Evolutionary conservation across 2,797 vertebrate species (phyloP), one percentile per base, ranked within the genome.

Genomic region (Champsocephalus esox): DNA sequence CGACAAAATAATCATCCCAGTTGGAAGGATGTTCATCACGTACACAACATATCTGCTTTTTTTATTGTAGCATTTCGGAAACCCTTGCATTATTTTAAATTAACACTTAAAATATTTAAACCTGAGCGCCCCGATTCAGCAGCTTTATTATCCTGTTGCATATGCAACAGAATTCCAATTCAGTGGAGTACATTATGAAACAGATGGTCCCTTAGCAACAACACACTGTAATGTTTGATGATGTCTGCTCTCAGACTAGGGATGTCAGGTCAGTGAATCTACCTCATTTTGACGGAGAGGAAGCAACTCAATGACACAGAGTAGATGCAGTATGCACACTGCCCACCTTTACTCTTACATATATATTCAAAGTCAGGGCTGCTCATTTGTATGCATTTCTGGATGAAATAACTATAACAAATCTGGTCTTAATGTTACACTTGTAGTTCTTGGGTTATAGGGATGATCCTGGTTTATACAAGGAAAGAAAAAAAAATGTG

Each of bases 161-260:
- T 90, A 91, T 91, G 83, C 81, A 86, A 76, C 84, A 82, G 77
- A 70, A 84, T 84, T 89, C 50, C 72, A 75, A 70, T 87, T 85
- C 82, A 73, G 84, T 59, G 32, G 82, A 82, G 88, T 84, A 87
- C 89, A 73, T 91, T 91, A 82, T 87, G 73, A 90, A 90, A 89
- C 92, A 93, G 90, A 92, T 93, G 89, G 90, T 89, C 88, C 83
- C 89, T 82, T 69, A 84, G 89, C 86, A 89, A 82, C 77, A 51
- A 88, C 83, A 79, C 90, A 88, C 90, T 92, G 93, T 93, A 91
- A 94, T 92, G 90, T 90, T 72, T 73, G 87, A 87, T 85, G 83
- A 89, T 92, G 90, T 92, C 88, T 92, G 78, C 80, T 87, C 77
- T 90, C 79, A 76, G 84, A 89, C 83, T 87, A 62, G 76, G 82